Evolutionary conservation across 2,888 invertebrate species (phyloP), one percentile per base, ranked within the genome.

Genomic region (Poecilobothrus nobilitatus): DNA sequence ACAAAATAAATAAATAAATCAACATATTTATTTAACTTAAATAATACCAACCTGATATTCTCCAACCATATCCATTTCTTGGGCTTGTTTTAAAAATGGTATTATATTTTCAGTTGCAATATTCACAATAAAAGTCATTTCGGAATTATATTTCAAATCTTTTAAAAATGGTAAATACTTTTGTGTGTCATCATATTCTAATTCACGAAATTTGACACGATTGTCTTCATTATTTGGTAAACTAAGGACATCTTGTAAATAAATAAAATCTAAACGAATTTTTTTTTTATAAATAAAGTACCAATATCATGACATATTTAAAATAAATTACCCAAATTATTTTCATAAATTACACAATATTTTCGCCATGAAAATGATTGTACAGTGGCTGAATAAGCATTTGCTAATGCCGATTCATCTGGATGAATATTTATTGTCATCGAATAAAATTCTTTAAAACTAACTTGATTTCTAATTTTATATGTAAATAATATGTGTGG

Each of bases 271-370:
- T 81, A 65, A 65, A 44, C 0, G 12, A n/a, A 66, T 18, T 8
- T 21, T 21, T 21, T 21, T 10, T 21, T 9, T 5, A 22, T 63
- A 63, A 63, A 7, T 12, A 27, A 27, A 27, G 2, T 27, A 53
- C 3, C 12, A 12, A 12, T 4, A 5, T 18, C 53, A 12, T 12
- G 27, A 27, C 22, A 63, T 18, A 18, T 20, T 62, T 1, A 62
- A 63, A 21, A 21, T 15, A 5, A 37, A 22, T 70, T 76, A 86
- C 91, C 92, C 76, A 89, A 90, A 77, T 91, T 89, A 76, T 89
- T 88, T 82, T 95, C 94, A 79, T 94, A 94, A 68, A 94, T 86
- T 64, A 92, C 87, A 2, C 92, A 90, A 76, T 91, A 93, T 73
- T 86, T 86, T 73, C 88, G 88, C 94, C 94, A 94, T 73, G 87